Evolutionary conservation across 2,797 vertebrate species (phyloP), one percentile per base, ranked within the genome.

Genomic region (Naso thynnoides): DNA sequence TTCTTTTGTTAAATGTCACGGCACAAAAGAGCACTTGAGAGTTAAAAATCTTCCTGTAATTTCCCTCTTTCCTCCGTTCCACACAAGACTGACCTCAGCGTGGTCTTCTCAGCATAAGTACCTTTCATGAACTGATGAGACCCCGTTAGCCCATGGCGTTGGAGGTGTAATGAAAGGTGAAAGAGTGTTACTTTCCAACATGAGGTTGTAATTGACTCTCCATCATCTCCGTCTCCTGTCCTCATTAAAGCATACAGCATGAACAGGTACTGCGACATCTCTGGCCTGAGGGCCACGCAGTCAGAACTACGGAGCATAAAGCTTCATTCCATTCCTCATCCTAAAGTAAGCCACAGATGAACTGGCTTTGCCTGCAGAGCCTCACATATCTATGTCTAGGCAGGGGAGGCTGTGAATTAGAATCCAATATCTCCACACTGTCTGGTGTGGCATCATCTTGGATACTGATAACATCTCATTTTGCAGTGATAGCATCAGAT

Each of bases 91-190:
- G 76, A 83, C 79, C 82, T 60, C 36, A 31, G 55, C 27, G 19
- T 55, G 59, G 67, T 70, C 57, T 61, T 60, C 75, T 79, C 82
- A 63, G 86, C 85, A 79, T 68, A 81, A 83, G 73, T 38, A 76
- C 81, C 82, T 73, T 74, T 85, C 84, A 76, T 73, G 78, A 90
- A 88, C 85, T 88, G 90, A 88, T 85, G 89, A 78, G 83, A 73
- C 82, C 83, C 71, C 67, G 86, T 92, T 91, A 90, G 87, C 89
- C 86, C 38, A 8, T 87, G 85, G 82, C 92, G 82, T 75, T 38
- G 67, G n/a, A 81, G 82, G 86, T 78, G 85, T 90, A 90, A 92
- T 93, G 89, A 91, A 92, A 92, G 91, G 92, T 91, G 90, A 90
- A 91, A 89, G 68, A 78, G 80, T 82, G 86, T 86, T 83, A 87